phyloP scores from a whole-genome alignment of 1,140 invertebrate species.

The Metopolophium dirhodum region DNA sequence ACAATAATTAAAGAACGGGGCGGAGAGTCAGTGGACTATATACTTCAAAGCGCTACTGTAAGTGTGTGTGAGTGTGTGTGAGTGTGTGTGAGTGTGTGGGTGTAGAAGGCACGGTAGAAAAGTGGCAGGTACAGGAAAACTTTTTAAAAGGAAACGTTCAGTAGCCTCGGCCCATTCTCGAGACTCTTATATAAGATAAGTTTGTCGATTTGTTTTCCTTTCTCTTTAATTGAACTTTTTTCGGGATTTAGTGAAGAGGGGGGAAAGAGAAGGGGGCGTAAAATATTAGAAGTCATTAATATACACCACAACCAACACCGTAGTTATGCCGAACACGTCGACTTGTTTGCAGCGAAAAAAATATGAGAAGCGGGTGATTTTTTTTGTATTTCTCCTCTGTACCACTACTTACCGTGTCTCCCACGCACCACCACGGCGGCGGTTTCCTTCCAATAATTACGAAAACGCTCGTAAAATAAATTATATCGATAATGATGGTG shows the following conservation, averaged over 20 bases:
- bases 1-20: not conserved
- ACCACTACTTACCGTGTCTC: not conserved
- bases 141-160: not conserved
- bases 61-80: no score
- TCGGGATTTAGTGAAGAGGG: not conserved
- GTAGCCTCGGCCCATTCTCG: not conserved
- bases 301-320: not conserved
- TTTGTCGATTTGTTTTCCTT: slow-evolving; percentile 7
- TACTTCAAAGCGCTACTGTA: not conserved
- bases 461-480: not conserved
- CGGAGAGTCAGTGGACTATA: not conserved
- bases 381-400: not conserved
- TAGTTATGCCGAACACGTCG: not conserved
- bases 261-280: not conserved
- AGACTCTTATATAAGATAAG: not conserved
- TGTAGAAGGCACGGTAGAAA: not conserved
- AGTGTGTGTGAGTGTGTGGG: no score
- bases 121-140: not conserved
- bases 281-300: slow-evolving; percentile 32
- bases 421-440: not conserved
- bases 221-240: not conserved
- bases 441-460: not conserved
- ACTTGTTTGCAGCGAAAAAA: not conserved
- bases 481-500: not conserved
- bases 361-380: not conserved